Conservation (phyloP, 2,797 vertebrate genomes). For the Erethizon dorsatum region DNA sequence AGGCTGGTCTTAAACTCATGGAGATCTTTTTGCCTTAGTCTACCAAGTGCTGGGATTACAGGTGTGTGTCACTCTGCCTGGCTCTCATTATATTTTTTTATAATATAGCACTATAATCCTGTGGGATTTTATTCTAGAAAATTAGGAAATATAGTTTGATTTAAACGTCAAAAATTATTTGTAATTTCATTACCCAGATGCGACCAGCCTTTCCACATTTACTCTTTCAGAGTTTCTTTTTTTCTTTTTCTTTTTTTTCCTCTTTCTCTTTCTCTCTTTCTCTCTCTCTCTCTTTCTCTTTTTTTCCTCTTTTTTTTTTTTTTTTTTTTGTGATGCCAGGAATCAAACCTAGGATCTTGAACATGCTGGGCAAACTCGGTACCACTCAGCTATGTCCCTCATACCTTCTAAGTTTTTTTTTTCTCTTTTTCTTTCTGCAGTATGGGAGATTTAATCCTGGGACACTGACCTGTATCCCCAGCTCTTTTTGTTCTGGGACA, state of each 20-base stretch:
- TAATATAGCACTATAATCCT: background rate
- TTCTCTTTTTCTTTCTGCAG: background rate
- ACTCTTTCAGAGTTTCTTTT: background rate
- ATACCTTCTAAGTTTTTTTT: background rate
- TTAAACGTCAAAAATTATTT: constrained; percentile 19
- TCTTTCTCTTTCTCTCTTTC: no score
- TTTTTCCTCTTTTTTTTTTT: background rate
- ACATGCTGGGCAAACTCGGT: background rate
- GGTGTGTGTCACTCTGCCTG: background rate
- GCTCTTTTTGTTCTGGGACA: background rate
- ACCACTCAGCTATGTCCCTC: background rate
- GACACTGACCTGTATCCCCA: background rate
- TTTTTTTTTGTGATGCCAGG: background rate
- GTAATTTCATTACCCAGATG: constrained; percentile 41
- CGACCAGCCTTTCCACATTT: constrained; percentile 20
- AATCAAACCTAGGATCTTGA: background rate
- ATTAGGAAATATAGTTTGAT: background rate
- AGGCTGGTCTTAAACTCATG: background rate
- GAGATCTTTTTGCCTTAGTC: background rate
- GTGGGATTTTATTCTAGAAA: background rate
- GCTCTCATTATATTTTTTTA: background rate
- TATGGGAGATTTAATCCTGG: background rate
- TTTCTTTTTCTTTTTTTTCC: no score
- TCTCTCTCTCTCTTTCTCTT: no score
- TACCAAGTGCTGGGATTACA: background rate